These are phyloP conservation scores for Coptotermes formosanus DNA, from an alignment of 1,140 invertebrate species.

Conservation along the genomic window DNA sequence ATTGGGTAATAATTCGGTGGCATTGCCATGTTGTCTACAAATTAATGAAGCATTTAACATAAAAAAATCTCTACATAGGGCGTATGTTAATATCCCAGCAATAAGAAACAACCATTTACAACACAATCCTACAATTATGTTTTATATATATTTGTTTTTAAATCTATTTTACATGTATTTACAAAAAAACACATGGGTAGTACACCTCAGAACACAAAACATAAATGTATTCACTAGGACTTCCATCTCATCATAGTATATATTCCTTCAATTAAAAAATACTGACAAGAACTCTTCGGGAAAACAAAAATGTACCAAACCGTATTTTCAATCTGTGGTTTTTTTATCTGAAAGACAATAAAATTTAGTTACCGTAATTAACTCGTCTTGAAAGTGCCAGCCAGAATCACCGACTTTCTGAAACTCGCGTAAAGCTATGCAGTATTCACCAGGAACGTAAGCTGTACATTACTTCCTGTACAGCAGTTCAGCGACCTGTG, in stretches of 20 bases:
- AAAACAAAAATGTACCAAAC: neutral
- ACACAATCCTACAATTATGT: constrained; percentile 15
- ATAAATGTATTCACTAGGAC: constrained; percentile 3
- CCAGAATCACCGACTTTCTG: too few species aligned
- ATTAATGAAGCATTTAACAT: constrained; percentile 20
- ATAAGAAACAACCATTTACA: constrained; percentile 20
- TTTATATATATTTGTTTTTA: constrained; percentile 5
- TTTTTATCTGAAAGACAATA: neutral
- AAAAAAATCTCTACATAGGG: constrained; percentile 14
- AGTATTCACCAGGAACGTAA: too few species aligned
- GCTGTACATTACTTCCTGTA: too few species aligned
- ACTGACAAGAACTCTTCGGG: neutral
- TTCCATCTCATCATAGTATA: neutral
- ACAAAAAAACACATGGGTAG: constrained; percentile 11
- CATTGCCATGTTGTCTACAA: neutral
- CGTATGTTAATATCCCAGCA: neutral
- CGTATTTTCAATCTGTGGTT: neutral
- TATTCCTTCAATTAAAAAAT: neutral
- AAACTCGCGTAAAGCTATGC: too few species aligned
- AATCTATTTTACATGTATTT: constrained; percentile 23
- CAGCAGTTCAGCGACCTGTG: too few species aligned
- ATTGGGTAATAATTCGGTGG: neutral
- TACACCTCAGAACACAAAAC: neutral
- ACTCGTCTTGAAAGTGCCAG: neutral
- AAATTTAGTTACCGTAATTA: neutral